These are phyloP conservation scores for Ditylenchus dipsaci DNA, from an alignment of 1,140 invertebrate genomes.

Conservation along the genomic window DNA sequence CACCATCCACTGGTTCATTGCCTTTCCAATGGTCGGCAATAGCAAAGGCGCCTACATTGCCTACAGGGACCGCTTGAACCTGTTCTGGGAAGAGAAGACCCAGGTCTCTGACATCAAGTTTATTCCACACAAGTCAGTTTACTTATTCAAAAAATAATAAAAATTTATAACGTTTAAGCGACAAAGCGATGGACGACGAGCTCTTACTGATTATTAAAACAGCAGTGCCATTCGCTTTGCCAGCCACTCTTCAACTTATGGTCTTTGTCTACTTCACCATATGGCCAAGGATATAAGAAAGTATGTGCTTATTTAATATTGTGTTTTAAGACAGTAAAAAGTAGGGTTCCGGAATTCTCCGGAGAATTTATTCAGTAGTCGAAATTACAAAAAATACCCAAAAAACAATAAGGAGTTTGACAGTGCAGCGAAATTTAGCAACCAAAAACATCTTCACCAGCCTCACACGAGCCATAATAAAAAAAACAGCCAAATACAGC, in stretches of 20 bases:
- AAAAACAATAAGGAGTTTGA: too few species aligned
- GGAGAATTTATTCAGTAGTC: too few species aligned
- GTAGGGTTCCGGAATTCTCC: too few species aligned
- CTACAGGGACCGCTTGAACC: conserved; percentile 48
- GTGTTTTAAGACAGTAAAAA: too few species aligned
- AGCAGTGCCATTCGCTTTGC: conserved; percentile 54
- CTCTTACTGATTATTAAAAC: conserved; percentile 53
- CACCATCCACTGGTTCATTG: conserved; percentile 55
- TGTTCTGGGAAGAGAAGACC: conserved; percentile 51
- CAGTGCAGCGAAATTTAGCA: too few species aligned
- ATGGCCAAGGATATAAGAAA: conserved; percentile 46
- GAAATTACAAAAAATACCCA: too few species aligned
- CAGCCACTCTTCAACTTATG: conserved; percentile 54
- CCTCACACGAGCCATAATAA: too few species aligned
- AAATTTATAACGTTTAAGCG: conserved; percentile 38
- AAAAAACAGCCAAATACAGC: too few species aligned
- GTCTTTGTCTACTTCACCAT: conserved; percentile 53
- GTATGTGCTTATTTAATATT: too few species aligned
- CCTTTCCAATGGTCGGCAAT: conserved; percentile 30
- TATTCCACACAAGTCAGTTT: conserved; percentile 56
- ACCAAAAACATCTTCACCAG: too few species aligned
- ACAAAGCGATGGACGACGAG: conserved; percentile 58
- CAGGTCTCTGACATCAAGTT: conserved; percentile 50
- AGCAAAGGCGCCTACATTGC: conserved; percentile 43
- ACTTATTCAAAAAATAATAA: too few species aligned